Evolutionary conservation across 2,797 vertebrate species (phyloP), one percentile per base, ranked within the genome.

Genomic region (Gymnocypris eckloni): DNA sequence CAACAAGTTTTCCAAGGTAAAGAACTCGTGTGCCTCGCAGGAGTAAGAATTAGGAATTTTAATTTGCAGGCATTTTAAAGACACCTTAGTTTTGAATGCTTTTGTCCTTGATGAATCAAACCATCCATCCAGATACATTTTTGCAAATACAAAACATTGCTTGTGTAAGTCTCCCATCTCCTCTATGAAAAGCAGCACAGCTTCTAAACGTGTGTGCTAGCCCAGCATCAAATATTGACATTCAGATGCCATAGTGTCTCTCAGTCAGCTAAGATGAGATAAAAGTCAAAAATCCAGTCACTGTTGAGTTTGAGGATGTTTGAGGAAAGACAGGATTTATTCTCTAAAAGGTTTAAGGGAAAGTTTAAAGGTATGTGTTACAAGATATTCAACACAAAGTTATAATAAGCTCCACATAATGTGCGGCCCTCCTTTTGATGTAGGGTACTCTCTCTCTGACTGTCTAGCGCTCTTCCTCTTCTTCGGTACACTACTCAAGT

Each of bases 281-380:
- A 18, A 25, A 25, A 61, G 72, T 73, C 64, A 72, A 77, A 86
- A 72, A 52, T 86, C 39, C 33, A 39, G 56, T 59, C 85, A 56
- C 43, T 69, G 54, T 48, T 28, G 72, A 56, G 61, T 86, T 79
- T 20, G 41, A 72, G 25, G 59, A 77, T 16, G 25, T 78, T 41
- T 22, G 33, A 64, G 86, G 81, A 76, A 84, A 71, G 69, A 48
- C 70, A 56, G 72, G 48, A 82, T 86, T 83, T 82, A 87, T 86
- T 80, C 66, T 83, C 59, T 41, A 71, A 83, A 88, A 75, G 85
- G 79, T 81, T 85, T 70, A 81, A 81, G 83, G 59, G 56, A 83
- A 84, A 52, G 84, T 86, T 83, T 82, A 84, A 84, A 82, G 77
- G 70, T 86, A 78, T 83, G 84, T 82, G 79, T 48, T 86, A 81